phyloP scores from a whole-genome alignment of 2,113 vertebrate species.

The Fulica atra region DNA sequence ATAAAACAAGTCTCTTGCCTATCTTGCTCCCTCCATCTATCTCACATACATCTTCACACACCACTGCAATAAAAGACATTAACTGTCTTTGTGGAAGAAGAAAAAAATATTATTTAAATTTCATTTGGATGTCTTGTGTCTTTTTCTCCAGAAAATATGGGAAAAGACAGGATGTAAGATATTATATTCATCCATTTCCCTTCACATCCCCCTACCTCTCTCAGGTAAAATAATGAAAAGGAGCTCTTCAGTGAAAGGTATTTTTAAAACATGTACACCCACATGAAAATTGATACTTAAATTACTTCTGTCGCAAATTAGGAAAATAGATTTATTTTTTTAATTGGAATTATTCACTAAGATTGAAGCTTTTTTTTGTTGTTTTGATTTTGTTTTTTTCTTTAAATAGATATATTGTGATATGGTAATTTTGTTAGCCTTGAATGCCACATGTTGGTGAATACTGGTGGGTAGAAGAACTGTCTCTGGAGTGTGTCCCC shows the following conservation, averaged over 20 bases:
- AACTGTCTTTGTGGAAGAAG: background rate
- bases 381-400: background rate
- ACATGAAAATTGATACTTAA: background rate
- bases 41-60: accelerated
- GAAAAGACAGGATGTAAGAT: background rate
- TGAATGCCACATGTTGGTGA: background rate
- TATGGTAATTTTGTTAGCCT: accelerated
- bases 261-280: accelerated
- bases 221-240: background rate
- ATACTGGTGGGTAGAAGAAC: background rate
- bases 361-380: accelerated
- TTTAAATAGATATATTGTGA: background rate
- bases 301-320: background rate
- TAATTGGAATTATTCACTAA: background rate
- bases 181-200: background rate
- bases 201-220: accelerated
- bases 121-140: background rate
- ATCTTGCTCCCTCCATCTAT: background rate
- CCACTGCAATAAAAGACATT: background rate
- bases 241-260: background rate
- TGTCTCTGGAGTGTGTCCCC: background rate
- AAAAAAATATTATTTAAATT: background rate
- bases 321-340: background rate
- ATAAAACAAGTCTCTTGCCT: background rate
- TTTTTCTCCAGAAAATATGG: background rate